These are phyloP conservation scores for Cartodere bifasciata DNA, from an alignment of 2,888 invertebrate species.

Conservation along the genomic window DNA sequence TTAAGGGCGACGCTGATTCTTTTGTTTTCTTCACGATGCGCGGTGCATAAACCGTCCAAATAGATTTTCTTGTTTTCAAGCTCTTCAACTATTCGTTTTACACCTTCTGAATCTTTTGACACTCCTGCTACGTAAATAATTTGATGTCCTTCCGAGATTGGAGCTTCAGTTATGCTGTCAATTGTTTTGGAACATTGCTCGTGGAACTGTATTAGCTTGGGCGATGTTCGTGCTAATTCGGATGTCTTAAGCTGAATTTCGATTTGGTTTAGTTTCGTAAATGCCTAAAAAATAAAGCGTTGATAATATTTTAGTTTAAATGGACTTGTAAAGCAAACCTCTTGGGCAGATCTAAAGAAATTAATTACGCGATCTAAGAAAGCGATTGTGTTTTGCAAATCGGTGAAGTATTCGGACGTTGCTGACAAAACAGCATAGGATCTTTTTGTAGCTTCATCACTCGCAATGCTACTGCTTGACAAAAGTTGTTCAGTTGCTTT, in stretches of 20 bases:
- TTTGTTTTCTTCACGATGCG: constrained; percentile 55
- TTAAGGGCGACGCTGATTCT: constrained; percentile 55
- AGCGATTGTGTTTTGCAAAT: constrained; percentile 55
- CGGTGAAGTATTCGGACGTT: constrained; percentile 56
- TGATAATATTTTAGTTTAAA: background rate
- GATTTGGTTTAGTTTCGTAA: constrained; percentile 58
- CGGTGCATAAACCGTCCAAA: constrained; percentile 48
- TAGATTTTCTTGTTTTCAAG: constrained; percentile 61
- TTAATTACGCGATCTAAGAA: constrained; percentile 53
- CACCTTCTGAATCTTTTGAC: constrained; percentile 51
- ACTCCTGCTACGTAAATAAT: constrained; percentile 55
- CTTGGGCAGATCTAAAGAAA: constrained; percentile 58
- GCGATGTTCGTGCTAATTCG: constrained; percentile 50
- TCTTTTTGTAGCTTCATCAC: constrained; percentile 51
- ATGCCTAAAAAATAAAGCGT: constrained; percentile 40
- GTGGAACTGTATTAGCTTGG: constrained; percentile 54
- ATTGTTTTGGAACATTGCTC: constrained; percentile 51
- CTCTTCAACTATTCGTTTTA: constrained; percentile 53
- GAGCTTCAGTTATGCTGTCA: constrained; percentile 51
- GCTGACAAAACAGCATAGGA: constrained; percentile 53
- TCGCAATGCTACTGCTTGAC: constrained; percentile 55
- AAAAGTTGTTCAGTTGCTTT: constrained; percentile 66
- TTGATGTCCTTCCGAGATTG: constrained; percentile 58
- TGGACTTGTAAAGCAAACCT: constrained; percentile 33
- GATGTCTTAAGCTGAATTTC: constrained; percentile 58